Evolutionary conservation across 1,140 invertebrate genomes (phyloP).

Genomic region (Drosophila hydei): DNA sequence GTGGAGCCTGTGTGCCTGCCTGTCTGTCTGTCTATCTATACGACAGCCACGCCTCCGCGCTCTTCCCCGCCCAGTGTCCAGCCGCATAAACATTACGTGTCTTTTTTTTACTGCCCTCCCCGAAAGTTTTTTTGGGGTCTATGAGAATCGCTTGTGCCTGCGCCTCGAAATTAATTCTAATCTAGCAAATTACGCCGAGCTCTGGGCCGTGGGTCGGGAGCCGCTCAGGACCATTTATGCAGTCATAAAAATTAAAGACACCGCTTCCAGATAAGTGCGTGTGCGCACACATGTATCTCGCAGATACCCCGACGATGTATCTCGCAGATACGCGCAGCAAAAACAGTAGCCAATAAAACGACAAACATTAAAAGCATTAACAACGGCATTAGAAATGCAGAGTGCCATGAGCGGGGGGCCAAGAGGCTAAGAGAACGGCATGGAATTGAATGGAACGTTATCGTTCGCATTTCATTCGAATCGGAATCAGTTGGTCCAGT

Average conservation of each 20-base stretch:
- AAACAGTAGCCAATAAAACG: conserved; percentile 68
- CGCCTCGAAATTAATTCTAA: conserved; percentile 76
- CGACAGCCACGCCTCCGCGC: conserved; percentile 12
- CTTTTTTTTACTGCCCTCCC: conserved; percentile 44
- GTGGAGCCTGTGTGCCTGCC: conserved; percentile 61
- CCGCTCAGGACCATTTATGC: conserved; percentile 69
- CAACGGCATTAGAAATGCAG: conserved; percentile 67
- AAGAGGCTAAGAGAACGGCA: background rate
- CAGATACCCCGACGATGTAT: conserved; percentile 27
- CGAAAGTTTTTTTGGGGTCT: conserved; percentile 40
- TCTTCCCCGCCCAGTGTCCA: conserved; percentile 9
- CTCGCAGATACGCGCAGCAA: background rate
- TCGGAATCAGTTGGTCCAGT: conserved; percentile 33
- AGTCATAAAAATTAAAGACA: conserved; percentile 79
- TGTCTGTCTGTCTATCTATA: conserved; percentile 21
- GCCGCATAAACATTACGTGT: conserved; percentile 52
- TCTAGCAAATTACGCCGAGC: conserved; percentile 70
- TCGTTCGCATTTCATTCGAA: background rate
- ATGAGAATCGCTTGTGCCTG: conserved; percentile 31
- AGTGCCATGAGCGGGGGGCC: too few species aligned
- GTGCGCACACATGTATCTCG: conserved; percentile 61
- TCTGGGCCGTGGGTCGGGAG: too few species aligned
- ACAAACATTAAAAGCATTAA: conserved; percentile 75
- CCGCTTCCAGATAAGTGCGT: conserved; percentile 63
- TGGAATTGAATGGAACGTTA: background rate